Conservation (phyloP, 2,888 invertebrate genomes). For the Listrodromus nycthemerus region DNA sequence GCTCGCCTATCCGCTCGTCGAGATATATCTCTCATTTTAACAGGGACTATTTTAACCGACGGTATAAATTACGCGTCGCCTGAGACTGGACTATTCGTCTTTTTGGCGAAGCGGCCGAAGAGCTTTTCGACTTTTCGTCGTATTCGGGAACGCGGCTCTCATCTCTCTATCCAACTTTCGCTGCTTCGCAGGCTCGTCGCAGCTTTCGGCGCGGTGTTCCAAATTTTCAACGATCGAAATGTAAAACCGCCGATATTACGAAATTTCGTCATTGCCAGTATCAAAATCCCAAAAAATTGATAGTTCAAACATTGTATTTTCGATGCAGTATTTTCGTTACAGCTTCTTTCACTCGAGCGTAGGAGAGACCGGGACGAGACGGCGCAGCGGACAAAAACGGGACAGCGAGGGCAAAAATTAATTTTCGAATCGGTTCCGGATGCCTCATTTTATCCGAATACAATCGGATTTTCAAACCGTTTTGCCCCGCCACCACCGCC, state of each 20-base stretch:
- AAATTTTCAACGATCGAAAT: background rate
- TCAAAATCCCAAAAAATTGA: no score
- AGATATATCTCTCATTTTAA: constrained; percentile 73
- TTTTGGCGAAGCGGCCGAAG: constrained; percentile 66
- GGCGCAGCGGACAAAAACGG: no score
- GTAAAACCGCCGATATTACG: background rate
- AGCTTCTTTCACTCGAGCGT: no score
- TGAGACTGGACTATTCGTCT: constrained; percentile 70
- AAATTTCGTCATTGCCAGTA: no score
- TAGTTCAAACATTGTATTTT: no score
- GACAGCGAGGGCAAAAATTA: no score
- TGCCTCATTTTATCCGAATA: no score
- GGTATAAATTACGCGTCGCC: constrained; percentile 75
- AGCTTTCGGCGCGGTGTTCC: background rate
- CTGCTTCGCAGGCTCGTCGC: background rate
- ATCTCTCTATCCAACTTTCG: background rate
- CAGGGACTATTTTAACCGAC: constrained; percentile 75
- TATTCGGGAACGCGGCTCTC: constrained; percentile 9
- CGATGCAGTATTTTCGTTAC: no score
- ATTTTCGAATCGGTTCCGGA: no score
- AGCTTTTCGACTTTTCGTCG: constrained; percentile 68
- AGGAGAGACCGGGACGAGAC: no score
- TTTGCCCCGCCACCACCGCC: no score
- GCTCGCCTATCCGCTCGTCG: constrained; percentile 46
- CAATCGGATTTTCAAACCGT: no score